Percentiles rank a stretch among this genome's conserved stretches.
These are phyloP conservation scores for Perodicticus potto DNA, from an alignment of 2,797 vertebrate genomes.

Conservation along the genomic window DNA sequence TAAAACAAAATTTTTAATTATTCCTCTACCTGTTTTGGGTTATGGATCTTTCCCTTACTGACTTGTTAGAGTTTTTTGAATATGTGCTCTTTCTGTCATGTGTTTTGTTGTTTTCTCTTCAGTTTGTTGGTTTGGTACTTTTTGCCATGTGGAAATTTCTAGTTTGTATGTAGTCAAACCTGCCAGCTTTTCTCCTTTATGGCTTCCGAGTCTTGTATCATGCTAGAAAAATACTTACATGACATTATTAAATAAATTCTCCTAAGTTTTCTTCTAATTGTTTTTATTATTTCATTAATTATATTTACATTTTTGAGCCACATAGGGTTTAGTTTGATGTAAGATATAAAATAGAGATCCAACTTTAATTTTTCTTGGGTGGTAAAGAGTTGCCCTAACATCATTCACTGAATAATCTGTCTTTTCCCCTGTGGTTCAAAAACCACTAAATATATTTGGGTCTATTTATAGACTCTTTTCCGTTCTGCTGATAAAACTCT, in stretches of 20 bases:
- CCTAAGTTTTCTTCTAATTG: neutral
- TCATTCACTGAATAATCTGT: neutral
- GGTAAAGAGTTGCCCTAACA: neutral
- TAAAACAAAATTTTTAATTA: neutral
- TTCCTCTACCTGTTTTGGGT: neutral
- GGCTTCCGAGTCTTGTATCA: neutral
- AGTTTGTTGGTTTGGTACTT: neutral
- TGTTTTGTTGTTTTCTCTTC: neutral
- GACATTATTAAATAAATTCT: neutral
- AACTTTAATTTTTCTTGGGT: constrained; percentile 6
- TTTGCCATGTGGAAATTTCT: constrained; percentile 2
- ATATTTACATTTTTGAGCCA: neutral
- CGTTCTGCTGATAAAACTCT: neutral
- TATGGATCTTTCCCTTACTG: neutral
- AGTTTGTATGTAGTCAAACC: neutral
- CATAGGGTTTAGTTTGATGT: neutral
- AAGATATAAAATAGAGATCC: constrained; percentile 40
- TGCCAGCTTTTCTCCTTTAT: neutral
- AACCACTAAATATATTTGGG: neutral
- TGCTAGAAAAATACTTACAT: neutral
- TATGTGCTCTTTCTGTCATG: neutral
- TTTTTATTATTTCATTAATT: constrained; percentile 14
- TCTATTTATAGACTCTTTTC: neutral
- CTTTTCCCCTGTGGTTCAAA: neutral
- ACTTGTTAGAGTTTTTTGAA: neutral